Percentiles rank a stretch among this genome's conserved stretches.
phyloP scores from a whole-genome alignment of 2,888 invertebrate species.

The Aricia artaxerxes region DNA sequence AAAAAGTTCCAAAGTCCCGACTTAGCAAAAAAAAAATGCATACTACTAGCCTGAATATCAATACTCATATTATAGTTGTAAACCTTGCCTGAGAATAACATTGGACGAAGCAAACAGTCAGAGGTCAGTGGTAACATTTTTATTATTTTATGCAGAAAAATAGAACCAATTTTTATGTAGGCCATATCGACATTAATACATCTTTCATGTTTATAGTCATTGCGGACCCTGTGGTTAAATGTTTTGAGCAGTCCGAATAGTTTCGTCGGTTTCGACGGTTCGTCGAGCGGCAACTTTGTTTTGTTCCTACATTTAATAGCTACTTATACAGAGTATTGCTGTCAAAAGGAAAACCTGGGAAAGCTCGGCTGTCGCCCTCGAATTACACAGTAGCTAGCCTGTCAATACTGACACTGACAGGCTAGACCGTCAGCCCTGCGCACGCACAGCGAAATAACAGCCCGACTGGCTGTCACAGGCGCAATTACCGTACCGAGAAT shows the following conservation, averaged over 20 bases:
- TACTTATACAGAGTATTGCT: background rate
- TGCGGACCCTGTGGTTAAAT: no score
- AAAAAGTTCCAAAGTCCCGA: no score
- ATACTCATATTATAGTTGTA: no score
- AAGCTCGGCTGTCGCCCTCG: constrained; percentile 52
- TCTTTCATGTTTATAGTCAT: no score
- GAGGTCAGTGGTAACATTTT: no score
- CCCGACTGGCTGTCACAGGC: constrained; percentile 64
- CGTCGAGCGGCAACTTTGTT: background rate
- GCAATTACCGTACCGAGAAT: constrained; percentile 79
- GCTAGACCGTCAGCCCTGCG: constrained; percentile 66
- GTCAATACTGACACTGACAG: constrained; percentile 69
- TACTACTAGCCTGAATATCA: no score
- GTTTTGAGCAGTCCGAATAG: background rate
- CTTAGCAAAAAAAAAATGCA: no score
- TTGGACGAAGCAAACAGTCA: background rate
- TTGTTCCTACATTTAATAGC: constrained; percentile 18
- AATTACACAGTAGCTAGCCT: constrained; percentile 63
- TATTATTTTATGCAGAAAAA: no score
- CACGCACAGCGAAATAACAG: constrained; percentile 57
- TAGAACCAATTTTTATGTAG: no score
- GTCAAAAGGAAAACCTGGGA: background rate
- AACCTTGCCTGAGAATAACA: background rate
- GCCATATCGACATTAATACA: background rate
- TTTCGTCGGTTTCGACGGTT: background rate